Conservation (phyloP, 2,888 invertebrate species). For the Amitus sp. region DNA sequence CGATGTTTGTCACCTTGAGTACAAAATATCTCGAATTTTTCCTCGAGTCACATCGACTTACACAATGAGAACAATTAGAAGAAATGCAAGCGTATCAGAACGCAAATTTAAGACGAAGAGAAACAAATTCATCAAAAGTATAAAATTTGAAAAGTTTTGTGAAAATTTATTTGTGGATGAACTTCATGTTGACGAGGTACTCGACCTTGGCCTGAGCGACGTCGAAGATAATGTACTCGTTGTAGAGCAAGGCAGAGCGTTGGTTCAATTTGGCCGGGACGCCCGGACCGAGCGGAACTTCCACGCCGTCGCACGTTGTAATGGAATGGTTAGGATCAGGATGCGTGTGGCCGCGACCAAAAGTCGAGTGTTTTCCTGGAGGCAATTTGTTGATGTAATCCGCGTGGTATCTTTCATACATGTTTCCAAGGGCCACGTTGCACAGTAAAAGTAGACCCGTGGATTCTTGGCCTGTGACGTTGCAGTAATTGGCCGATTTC, state of each 20-base stretch:
- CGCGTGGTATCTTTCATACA: slow-evolving; percentile 80
- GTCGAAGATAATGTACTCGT: slow-evolving; percentile 97
- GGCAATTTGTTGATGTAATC: slow-evolving; percentile 83
- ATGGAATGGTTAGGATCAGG: slow-evolving; percentile 78
- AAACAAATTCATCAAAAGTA: too few relatives aligned
- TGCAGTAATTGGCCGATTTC: slow-evolving; percentile 97
- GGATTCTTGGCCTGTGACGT: slow-evolving; percentile 74
- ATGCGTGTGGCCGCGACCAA: slow-evolving; percentile 85
- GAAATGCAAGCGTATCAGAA: too few relatives aligned
- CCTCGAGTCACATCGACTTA: too few relatives aligned
- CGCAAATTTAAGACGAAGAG: too few relatives aligned
- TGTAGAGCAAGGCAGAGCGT: slow-evolving; percentile 79
- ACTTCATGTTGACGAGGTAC: slow-evolving; percentile 88
- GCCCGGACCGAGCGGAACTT: slow-evolving; percentile 82
- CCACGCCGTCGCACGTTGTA: slow-evolving; percentile 74
- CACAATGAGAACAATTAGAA: too few relatives aligned
- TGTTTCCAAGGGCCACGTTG: slow-evolving; percentile 95
- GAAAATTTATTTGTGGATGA: slow-evolving; percentile 84
- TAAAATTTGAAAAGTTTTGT: too few relatives aligned
- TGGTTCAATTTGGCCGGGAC: slow-evolving; percentile 61
- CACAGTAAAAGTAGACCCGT: slow-evolving; percentile 91
- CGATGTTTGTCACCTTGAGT: too few relatives aligned
- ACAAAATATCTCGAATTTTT: neutral
- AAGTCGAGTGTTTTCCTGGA: slow-evolving; percentile 85
- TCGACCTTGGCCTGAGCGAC: slow-evolving; percentile 91